Conservation (phyloP, 2,888 invertebrate species). For the Drosophila pegasa region DNA sequence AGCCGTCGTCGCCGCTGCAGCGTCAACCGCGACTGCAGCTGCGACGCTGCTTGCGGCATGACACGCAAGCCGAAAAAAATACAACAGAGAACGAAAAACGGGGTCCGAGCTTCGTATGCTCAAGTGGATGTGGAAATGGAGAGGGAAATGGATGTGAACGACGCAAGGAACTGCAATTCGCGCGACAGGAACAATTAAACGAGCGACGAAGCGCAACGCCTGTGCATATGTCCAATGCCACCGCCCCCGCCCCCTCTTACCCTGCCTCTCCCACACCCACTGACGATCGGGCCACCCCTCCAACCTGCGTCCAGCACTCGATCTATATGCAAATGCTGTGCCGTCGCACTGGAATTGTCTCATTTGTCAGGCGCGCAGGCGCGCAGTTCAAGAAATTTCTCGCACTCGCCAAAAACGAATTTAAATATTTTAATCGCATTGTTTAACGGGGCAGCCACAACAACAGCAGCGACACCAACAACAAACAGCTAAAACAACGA, state of each 20-base stretch:
- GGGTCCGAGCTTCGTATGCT: constrained; percentile 1
- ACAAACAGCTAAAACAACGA: constrained; percentile 17
- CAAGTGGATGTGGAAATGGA: constrained; percentile 7
- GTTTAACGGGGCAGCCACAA: constrained; percentile 42
- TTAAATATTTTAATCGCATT: constrained; percentile 79
- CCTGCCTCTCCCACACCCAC: background rate
- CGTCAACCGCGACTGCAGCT: constrained; percentile 18
- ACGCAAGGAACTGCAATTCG: constrained; percentile 63
- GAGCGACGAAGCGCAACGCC: constrained; percentile 69
- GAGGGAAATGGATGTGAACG: constrained; percentile 20
- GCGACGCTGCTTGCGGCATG: constrained; percentile 27
- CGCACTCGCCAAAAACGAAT: constrained; percentile 64
- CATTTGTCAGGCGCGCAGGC: constrained; percentile 75
- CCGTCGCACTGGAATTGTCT: constrained; percentile 64
- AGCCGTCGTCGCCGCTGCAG: constrained; percentile 7
- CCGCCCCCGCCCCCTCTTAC: background rate
- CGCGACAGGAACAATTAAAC: constrained; percentile 76
- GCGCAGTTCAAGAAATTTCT: constrained; percentile 58
- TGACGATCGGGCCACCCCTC: background rate
- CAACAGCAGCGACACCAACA: constrained; percentile 13
- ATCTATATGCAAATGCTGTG: constrained; percentile 63
- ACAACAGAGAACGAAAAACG: background rate
- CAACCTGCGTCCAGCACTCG: constrained; percentile 29
- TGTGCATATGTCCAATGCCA: constrained; percentile 13
- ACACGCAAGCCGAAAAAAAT: constrained; percentile 36